phyloP scores from a whole-genome alignment of 2,797 vertebrate genomes.

The Odontamblyopus lacepedii region DNA sequence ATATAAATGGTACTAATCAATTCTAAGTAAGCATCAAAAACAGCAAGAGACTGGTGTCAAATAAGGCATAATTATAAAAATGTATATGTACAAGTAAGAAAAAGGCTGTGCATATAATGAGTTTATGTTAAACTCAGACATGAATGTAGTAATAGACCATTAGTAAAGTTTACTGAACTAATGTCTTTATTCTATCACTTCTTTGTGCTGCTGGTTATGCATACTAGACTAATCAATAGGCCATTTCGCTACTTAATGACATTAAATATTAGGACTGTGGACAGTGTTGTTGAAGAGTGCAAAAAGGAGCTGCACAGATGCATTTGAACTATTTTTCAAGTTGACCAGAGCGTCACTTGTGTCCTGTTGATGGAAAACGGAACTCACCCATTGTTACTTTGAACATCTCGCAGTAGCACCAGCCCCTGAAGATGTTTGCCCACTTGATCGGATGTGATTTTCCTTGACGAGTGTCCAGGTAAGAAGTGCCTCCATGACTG shows the following conservation, averaged over 20 bases:
- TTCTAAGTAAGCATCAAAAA: too few relatives aligned
- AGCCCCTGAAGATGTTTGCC: constrained; percentile 23
- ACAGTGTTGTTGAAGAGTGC: background rate
- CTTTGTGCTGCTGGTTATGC: background rate
- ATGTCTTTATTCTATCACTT: background rate
- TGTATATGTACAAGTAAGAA: too few relatives aligned
- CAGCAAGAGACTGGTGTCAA: too few relatives aligned
- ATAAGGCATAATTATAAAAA: too few relatives aligned
- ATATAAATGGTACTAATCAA: too few relatives aligned
- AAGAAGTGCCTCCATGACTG: constrained; percentile 13
- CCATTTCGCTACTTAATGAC: too few relatives aligned
- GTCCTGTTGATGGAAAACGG: constrained; percentile 22
- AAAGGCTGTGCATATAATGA: too few relatives aligned
- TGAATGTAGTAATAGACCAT: background rate
- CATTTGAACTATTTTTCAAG: background rate
- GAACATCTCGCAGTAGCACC: constrained; percentile 20
- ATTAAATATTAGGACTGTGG: background rate
- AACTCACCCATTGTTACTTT: constrained; percentile 21
- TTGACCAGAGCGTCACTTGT: background rate
- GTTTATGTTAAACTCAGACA: background rate
- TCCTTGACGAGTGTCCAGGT: constrained; percentile 34
- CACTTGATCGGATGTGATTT: constrained; percentile 25
- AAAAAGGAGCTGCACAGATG: background rate
- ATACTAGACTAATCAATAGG: too few relatives aligned
- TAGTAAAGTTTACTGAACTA: background rate